phyloP scores from a whole-genome alignment of 2,888 invertebrate species.

The Unio pictorum region DNA sequence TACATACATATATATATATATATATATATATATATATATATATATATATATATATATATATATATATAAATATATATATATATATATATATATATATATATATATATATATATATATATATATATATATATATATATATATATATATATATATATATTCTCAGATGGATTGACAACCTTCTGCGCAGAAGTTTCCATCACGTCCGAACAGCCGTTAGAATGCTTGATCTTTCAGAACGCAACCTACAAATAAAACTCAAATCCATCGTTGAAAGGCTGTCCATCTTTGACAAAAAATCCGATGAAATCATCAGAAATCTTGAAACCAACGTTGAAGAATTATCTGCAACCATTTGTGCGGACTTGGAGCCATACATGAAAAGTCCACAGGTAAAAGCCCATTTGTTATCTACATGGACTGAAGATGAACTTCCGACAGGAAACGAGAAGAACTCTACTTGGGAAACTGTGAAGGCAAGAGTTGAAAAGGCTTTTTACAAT shows the following conservation, averaged over 20 bases:
- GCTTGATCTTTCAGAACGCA: slow-evolving; percentile 40
- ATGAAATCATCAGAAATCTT: slow-evolving; percentile 26
- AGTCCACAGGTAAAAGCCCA: slow-evolving; percentile 22
- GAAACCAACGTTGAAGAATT: slow-evolving; percentile 23
- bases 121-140: slow-evolving; percentile 1
- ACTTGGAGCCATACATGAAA: slow-evolving; percentile 21
- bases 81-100: no score
- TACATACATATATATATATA: no score
- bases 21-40: no score
- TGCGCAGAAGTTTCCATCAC: slow-evolving; percentile 42
- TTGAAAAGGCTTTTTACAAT: slow-evolving; percentile 28
- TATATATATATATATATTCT: slow-evolving; percentile 1
- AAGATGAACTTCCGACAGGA: slow-evolving; percentile 33
- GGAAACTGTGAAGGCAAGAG: slow-evolving; percentile 27
- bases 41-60: no score
- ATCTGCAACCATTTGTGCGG: slow-evolving; percentile 22
- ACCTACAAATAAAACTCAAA: slow-evolving; percentile 31
- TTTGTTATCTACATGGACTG: slow-evolving; percentile 33
- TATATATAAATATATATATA: no score
- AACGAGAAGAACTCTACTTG: slow-evolving; percentile 12
- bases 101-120: not conserved
- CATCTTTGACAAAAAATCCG: slow-evolving; percentile 28
- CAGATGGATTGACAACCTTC: slow-evolving; percentile 57
- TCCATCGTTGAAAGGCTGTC: slow-evolving; percentile 26
- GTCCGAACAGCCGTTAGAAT: slow-evolving; percentile 45